Percentiles rank a stretch among this genome's conserved stretches.
Conservation (phyloP, 2,888 invertebrate species). For the Galerucella nymphaeae region DNA sequence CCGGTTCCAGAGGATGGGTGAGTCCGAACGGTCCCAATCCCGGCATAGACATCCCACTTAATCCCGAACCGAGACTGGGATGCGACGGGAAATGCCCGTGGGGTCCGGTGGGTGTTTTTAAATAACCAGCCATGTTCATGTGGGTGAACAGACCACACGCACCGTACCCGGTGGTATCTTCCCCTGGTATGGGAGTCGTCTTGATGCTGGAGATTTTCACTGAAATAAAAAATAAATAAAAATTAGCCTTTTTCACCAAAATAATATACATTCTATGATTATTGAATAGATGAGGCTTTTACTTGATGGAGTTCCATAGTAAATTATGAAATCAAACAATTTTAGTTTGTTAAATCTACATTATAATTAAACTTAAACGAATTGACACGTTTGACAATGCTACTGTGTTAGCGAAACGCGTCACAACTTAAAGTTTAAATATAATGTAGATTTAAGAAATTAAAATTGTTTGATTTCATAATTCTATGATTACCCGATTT, state of each 20-base stretch:
- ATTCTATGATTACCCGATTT: too few relatives aligned
- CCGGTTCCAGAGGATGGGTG: slow-evolving; percentile 60
- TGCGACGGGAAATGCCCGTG: slow-evolving; percentile 56
- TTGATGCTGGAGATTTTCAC: slow-evolving; percentile 54
- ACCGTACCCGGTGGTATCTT: slow-evolving; percentile 46
- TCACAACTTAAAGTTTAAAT: too few relatives aligned
- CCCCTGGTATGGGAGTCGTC: slow-evolving; percentile 53
- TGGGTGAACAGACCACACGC: slow-evolving; percentile 44
- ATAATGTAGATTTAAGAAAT: too few relatives aligned
- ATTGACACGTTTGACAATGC: too few relatives aligned
- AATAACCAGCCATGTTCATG: slow-evolving; percentile 62
- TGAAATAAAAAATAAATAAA: slow-evolving; percentile 50
- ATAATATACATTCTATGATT: neutral
- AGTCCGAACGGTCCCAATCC: slow-evolving; percentile 58
- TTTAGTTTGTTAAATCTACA: too few relatives aligned
- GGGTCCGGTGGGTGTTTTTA: slow-evolving; percentile 56
- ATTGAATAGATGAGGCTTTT: too few relatives aligned
- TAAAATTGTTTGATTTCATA: too few relatives aligned
- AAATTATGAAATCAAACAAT: too few relatives aligned
- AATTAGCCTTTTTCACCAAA: neutral
- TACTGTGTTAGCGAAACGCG: too few relatives aligned
- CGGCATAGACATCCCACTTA: slow-evolving; percentile 58
- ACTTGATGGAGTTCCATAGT: too few relatives aligned
- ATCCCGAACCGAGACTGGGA: slow-evolving; percentile 54
- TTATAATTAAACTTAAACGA: too few relatives aligned